Percentiles rank a stretch among this genome's conserved stretches.
phyloP scores from a whole-genome alignment of 2,113 vertebrate species.

The Marmota flaviventris region DNA sequence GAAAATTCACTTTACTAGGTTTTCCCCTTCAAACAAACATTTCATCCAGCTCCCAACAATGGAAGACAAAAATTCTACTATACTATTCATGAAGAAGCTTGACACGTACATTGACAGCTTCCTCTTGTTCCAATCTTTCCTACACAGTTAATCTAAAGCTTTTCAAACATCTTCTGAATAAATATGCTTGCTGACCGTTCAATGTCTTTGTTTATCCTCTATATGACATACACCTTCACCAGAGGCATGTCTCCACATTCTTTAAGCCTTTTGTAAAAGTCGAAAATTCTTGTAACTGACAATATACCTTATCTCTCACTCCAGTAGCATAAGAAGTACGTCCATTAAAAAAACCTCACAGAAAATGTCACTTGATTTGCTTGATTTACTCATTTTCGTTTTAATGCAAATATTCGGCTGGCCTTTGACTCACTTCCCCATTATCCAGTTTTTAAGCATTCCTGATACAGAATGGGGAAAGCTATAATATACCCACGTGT shows the following conservation, averaged over 20 bases:
- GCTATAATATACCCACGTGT: neutral
- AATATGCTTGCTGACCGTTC: neutral
- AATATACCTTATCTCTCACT: neutral
- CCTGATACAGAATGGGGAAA: neutral
- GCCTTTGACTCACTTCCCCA: neutral
- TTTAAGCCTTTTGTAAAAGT: neutral
- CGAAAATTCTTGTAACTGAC: neutral
- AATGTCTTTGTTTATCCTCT: neutral
- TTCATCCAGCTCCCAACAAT: neutral
- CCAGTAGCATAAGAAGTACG: neutral
- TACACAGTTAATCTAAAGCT: neutral
- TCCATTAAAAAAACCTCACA: neutral
- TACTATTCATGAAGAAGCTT: neutral
- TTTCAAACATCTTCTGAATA: neutral
- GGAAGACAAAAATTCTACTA: neutral
- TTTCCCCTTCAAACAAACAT: conserved; percentile 1
- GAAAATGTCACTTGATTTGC: neutral
- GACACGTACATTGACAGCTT: neutral
- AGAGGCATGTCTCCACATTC: neutral
- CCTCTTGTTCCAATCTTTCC: neutral
- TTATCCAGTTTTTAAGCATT: neutral
- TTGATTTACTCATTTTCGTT: conserved; percentile 11
- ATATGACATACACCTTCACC: neutral
- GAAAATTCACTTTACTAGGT: neutral
- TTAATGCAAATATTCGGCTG: conserved; percentile 6